Conservation (phyloP, 2,797 vertebrate genomes). For the Fistularia tabacaria region DNA sequence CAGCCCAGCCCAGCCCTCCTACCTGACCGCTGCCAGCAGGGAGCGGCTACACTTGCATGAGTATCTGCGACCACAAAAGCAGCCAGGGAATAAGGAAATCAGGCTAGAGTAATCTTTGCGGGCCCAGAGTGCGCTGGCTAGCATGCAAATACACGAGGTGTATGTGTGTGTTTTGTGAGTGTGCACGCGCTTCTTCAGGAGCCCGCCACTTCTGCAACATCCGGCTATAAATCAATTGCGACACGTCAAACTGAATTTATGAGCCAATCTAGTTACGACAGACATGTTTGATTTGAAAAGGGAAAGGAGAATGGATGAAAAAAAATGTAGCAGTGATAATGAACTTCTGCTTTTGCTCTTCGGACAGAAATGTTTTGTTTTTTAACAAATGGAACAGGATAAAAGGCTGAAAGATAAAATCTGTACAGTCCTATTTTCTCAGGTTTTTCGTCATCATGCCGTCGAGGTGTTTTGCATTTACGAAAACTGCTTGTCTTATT, state of each 20-base stretch:
- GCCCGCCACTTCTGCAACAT: conserved; percentile 97
- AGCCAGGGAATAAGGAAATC: conserved; percentile 92
- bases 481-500: too few species aligned
- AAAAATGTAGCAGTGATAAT: conserved; percentile 27
- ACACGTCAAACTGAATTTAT: conserved; percentile 97
- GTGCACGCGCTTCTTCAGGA: conserved; percentile 64
- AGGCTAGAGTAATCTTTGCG: conserved; percentile 91
- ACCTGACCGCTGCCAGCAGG: conserved; percentile 82
- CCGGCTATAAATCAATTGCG: conserved; percentile 99
- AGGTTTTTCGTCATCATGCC: too few species aligned
- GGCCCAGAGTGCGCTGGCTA: conserved; percentile 73
- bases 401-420: too few species aligned
- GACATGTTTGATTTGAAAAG: conserved; percentile 76
- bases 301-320: conserved; percentile 50
- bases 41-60: conserved; percentile 88
- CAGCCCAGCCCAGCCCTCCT: conserved; percentile 78
- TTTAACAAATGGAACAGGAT: too few species aligned
- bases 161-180: conserved; percentile 10
- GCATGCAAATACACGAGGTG: conserved; percentile 18
- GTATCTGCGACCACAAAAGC: conserved; percentile 95
- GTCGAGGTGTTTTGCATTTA: too few species aligned
- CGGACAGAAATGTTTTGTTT: too few species aligned
- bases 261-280: conserved; percentile 95
- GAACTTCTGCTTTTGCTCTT: conserved; percentile 47
- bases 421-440: too few species aligned